Evolutionary conservation across 1,140 invertebrate genomes (phyloP).

Genomic region (Colletes gigas): DNA sequence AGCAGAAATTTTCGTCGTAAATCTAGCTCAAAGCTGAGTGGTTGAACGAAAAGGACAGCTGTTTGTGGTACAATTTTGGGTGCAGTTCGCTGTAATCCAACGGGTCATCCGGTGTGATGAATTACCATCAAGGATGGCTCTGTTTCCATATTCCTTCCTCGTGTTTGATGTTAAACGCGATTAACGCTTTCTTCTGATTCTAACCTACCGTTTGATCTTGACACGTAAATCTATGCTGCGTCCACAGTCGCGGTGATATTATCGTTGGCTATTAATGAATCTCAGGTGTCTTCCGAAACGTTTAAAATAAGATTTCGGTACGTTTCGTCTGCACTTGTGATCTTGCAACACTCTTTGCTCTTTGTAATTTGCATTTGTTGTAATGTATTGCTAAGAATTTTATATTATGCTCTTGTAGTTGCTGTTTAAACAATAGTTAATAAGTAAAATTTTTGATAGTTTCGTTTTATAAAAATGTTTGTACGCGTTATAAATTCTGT

Average conservation of each 20-base stretch:
- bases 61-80: slow-evolving; percentile 32
- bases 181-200: slow-evolving; percentile 42
- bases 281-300: slow-evolving; percentile 4
- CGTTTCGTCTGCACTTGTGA: neutral
- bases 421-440: too few relatives aligned
- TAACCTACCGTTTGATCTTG: slow-evolving; percentile 44
- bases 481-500: too few relatives aligned
- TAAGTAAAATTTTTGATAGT: too few relatives aligned
- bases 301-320: neutral
- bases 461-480: too few relatives aligned
- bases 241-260: slow-evolving; percentile 3
- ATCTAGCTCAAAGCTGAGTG: slow-evolving; percentile 36
- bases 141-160: slow-evolving; percentile 29
- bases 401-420: too few relatives aligned
- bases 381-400: too few relatives aligned
- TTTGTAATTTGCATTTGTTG: too few relatives aligned
- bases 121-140: slow-evolving; percentile 39
- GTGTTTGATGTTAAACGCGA: slow-evolving; percentile 42
- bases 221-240: slow-evolving; percentile 30
- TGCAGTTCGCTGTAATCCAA: slow-evolving; percentile 41
- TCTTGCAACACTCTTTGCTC: too few relatives aligned
- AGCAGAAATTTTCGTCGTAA: slow-evolving; percentile 36
- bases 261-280: slow-evolving; percentile 15
- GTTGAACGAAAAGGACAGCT: slow-evolving; percentile 50
- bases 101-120: slow-evolving; percentile 46